These are phyloP conservation scores for Scartelaos histophorus DNA, from an alignment of 2,113 vertebrate genomes.

Conservation along the genomic window DNA sequence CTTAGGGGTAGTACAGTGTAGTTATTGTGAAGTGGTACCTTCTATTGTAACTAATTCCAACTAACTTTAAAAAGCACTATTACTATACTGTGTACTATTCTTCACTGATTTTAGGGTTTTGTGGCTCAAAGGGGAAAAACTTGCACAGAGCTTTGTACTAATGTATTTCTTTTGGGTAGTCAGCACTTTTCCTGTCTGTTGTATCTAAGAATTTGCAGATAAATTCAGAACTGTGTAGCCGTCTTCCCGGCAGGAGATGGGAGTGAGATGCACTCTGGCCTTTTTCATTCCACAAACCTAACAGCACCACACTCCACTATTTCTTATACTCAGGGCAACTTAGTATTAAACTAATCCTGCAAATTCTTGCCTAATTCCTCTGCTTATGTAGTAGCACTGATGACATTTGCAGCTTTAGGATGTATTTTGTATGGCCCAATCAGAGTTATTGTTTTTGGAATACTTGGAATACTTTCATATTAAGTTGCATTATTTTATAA, in stretches of 20 bases:
- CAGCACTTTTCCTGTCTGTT: not conserved
- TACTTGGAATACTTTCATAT: too few relatives aligned
- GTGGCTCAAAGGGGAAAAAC: not conserved
- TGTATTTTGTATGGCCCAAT: too few relatives aligned
- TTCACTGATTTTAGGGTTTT: not conserved
- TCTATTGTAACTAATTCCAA: too few relatives aligned
- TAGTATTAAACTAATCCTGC: slow-evolving; percentile 13
- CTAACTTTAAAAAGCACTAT: not conserved
- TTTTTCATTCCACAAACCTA: slow-evolving; percentile 11
- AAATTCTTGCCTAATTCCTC: not conserved
- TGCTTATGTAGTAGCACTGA: too few relatives aligned
- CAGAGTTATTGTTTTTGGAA: too few relatives aligned
- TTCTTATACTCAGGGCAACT: slow-evolving; percentile 10
- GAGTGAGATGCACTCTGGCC: not conserved
- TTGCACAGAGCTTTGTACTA: not conserved
- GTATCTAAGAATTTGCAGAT: not conserved
- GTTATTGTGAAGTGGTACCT: too few relatives aligned
- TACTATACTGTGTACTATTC: not conserved
- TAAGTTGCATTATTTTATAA: too few relatives aligned
- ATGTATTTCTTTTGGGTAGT: not conserved
- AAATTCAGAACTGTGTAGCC: not conserved
- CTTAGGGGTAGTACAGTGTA: too few relatives aligned
- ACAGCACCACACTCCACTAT: slow-evolving; percentile 5
- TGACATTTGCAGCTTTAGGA: not conserved
- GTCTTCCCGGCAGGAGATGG: slow-evolving; percentile 2